Conservation (phyloP, 2,888 invertebrate genomes). For the Xestia sexstrigata region DNA sequence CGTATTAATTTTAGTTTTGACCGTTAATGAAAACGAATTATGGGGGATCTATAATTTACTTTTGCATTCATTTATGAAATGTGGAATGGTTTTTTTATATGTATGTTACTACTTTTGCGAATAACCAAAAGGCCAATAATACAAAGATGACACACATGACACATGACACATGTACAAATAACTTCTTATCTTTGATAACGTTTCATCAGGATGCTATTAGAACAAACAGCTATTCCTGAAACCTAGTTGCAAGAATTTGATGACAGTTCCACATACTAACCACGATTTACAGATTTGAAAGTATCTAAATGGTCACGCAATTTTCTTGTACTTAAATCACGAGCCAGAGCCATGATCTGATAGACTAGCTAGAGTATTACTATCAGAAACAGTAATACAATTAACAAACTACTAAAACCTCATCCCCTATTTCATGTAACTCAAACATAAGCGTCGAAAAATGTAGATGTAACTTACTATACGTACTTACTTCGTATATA, state of each 20-base stretch:
- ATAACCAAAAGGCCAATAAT: background rate
- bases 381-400: background rate
- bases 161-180: background rate
- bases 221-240: too few relatives aligned
- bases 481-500: background rate
- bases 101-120: background rate
- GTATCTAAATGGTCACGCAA: too few relatives aligned
- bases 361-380: background rate
- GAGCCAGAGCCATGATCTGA: background rate
- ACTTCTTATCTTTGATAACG: background rate
- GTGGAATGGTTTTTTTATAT: background rate
- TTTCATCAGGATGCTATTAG: background rate
- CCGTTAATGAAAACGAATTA: conserved; percentile 26
- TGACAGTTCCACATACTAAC: too few relatives aligned
- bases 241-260: too few relatives aligned
- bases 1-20: conserved; percentile 9
- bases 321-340: too few relatives aligned
- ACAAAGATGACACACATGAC: background rate
- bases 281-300: too few relatives aligned
- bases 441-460: background rate
- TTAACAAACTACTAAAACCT: background rate
- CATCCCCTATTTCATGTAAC: background rate
- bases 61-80: background rate
- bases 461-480: background rate
- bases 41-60: conserved; percentile 6